Evolutionary conservation across 2,888 invertebrate species (phyloP), one percentile per base, ranked within the genome.

Genomic region (Harpalus rufipes): DNA sequence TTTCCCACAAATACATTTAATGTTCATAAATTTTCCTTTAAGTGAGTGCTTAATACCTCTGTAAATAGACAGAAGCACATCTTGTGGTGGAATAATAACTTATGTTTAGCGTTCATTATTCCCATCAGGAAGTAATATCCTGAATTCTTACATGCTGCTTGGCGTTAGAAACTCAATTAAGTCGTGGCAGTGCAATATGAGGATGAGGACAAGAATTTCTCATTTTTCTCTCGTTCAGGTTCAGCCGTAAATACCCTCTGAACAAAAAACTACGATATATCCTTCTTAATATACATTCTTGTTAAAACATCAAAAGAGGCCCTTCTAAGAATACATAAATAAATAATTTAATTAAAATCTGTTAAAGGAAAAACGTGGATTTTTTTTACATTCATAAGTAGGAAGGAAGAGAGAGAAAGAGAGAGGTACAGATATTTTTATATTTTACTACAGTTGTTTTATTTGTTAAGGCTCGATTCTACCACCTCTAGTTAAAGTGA

Each of bases 181-280:
- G 21, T 63, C 63, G 21, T 63, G 63, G 10, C 59, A 63, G 61
- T 63, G 63, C 16, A 63, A 63, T 63, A 63, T 25, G 63, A 63
- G 32, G 32, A 32, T 32, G 5, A 32, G 4, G 63, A 63, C 63
- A 63, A 63, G 63, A 63, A 63, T 63, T 63, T 63, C 63, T 63
- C 63, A 63, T 63, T 63, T 63, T 63, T 63, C 63, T 63, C n/a
- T 59, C 59, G 59, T 59, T 59, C 25, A 5, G 8, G 32, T 32
- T 10, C 18, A 10, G 16, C 18, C 5, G 5, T 25, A 63, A 63
- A 25, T 63, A 63, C 63, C 63, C 7, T 32, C 32, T 63, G 25
- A 8, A 63, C 25, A 63, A 63, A 63, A 25, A 1, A 25, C 25
- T 25, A 63, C 21, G 12, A 25, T 32, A 32, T 25, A 63, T 63